Conservation (phyloP, 2,888 invertebrate genomes). For the Trilocha varians region DNA sequence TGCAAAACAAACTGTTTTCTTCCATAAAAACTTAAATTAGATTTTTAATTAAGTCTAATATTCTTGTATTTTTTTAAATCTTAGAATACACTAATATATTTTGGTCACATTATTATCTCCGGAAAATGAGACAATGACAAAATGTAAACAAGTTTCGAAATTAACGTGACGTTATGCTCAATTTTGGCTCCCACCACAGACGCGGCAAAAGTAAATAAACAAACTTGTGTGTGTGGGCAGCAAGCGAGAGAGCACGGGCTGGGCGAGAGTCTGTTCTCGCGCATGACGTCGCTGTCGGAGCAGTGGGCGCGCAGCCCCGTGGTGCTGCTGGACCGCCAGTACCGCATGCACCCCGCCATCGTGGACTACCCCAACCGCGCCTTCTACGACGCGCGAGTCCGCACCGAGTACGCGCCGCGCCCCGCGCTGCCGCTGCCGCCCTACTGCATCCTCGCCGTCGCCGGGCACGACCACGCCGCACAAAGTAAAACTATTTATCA, state of each 20-base stretch:
- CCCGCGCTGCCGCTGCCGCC: constrained; percentile 36
- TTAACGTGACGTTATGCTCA: too few relatives aligned
- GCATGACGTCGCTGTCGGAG: constrained; percentile 76
- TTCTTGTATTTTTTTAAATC: too few relatives aligned
- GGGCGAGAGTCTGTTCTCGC: constrained; percentile 83
- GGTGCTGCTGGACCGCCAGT: constrained; percentile 78
- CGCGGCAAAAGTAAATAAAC: too few relatives aligned
- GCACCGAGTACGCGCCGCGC: constrained; percentile 28
- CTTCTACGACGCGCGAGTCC: constrained; percentile 77
- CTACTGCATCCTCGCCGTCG: constrained; percentile 41
- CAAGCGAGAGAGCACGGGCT: constrained; percentile 80
- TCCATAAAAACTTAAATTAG: too few relatives aligned
- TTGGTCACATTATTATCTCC: too few relatives aligned
- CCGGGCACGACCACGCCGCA: constrained; percentile 50
- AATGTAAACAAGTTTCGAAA: too few relatives aligned
- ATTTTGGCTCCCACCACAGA: too few relatives aligned
- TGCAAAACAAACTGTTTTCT: too few relatives aligned
- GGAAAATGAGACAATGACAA: too few relatives aligned
- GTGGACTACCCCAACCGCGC: constrained; percentile 83
- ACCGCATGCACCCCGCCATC: constrained; percentile 90
- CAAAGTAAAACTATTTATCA: constrained; percentile 34
- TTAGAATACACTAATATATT: too few relatives aligned
- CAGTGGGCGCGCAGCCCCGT: constrained; percentile 52
- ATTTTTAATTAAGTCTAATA: too few relatives aligned
- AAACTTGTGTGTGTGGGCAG: constrained; percentile 41